phyloP scores from a whole-genome alignment of 2,113 vertebrate genomes.

The Otolemur garnettii region DNA sequence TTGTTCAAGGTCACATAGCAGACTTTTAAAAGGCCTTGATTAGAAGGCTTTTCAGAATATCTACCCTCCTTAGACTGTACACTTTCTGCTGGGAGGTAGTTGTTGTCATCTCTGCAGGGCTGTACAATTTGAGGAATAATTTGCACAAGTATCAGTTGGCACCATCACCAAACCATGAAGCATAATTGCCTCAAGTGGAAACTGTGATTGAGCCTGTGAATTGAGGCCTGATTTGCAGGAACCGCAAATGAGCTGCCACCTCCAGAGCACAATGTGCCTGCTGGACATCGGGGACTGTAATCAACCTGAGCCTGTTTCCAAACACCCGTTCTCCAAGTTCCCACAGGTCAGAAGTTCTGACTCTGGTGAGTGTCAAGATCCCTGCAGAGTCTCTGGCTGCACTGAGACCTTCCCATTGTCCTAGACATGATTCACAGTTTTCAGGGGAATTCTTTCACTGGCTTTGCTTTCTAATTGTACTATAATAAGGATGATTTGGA shows the following conservation, averaged over 20 bases:
- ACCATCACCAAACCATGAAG: slow-evolving; percentile 63
- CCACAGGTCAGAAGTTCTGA: not conserved
- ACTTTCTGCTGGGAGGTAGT: slow-evolving; percentile 61
- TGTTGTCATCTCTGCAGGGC: slow-evolving; percentile 64
- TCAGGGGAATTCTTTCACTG: slow-evolving; percentile 4
- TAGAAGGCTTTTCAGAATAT: slow-evolving; percentile 42
- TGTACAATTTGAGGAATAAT: slow-evolving; percentile 68
- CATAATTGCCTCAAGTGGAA: slow-evolving; percentile 74
- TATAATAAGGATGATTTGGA: not conserved
- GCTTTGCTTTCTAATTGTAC: not conserved
- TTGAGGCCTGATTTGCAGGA: slow-evolving; percentile 40
- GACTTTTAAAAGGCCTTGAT: slow-evolving; percentile 63
- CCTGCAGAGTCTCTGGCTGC: not conserved
- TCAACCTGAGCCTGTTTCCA: slow-evolving; percentile 46
- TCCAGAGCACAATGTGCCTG: not conserved
- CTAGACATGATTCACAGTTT: not conserved
- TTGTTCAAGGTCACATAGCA: slow-evolving; percentile 60
- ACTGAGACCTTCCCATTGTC: slow-evolving; percentile 13
- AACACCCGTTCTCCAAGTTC: slow-evolving; percentile 27
- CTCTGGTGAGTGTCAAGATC: not conserved
- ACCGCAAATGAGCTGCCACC: slow-evolving; percentile 52
- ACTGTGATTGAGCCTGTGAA: slow-evolving; percentile 61
- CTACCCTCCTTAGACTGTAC: slow-evolving; percentile 2
- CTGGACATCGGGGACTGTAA: not conserved
- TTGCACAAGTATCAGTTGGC: slow-evolving; percentile 62